These are phyloP conservation scores for Heteromyza rotundicornis DNA, from an alignment of 2,888 invertebrate genomes.

Conservation along the genomic window DNA sequence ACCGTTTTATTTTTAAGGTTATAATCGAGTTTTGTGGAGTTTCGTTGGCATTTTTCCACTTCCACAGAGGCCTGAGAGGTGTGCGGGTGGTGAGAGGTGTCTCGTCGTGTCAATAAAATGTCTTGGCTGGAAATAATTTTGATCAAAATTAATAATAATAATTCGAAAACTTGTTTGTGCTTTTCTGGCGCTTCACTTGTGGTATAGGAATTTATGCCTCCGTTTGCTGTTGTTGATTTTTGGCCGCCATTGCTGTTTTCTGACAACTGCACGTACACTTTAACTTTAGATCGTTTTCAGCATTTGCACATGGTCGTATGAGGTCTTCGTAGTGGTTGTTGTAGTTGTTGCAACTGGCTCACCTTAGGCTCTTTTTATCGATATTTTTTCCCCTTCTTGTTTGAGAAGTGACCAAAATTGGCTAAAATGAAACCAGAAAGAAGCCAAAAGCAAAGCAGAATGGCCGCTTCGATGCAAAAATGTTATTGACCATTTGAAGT, in stretches of 20 bases:
- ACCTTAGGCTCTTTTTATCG: not conserved
- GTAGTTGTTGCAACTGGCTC: slow-evolving; percentile 16
- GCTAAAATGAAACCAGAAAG: no score
- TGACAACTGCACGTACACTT: not conserved
- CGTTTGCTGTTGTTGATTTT: slow-evolving; percentile 10
- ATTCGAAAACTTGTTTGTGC: not conserved
- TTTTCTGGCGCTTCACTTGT: not conserved
- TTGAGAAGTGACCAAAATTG: no score
- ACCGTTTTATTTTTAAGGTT: no score
- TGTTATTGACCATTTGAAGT: not conserved
- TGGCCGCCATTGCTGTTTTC: slow-evolving; percentile 1
- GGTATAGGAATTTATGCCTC: not conserved
- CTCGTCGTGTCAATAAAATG: no score
- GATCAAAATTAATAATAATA: not conserved
- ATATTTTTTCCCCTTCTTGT: not conserved
- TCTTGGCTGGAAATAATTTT: no score
- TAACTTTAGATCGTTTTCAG: slow-evolving; percentile 15
- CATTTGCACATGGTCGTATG: no score
- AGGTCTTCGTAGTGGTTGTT: not conserved
- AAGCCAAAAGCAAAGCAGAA: no score
- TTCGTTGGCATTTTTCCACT: no score
- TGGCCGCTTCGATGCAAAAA: not conserved
- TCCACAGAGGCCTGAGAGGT: no score
- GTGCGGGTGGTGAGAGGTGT: no score
- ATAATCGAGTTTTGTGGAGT: no score